Base-by-base conservation (phyloP, 2,113 vertebrate genomes). In the Datnioides undecimradiatus region DNA sequence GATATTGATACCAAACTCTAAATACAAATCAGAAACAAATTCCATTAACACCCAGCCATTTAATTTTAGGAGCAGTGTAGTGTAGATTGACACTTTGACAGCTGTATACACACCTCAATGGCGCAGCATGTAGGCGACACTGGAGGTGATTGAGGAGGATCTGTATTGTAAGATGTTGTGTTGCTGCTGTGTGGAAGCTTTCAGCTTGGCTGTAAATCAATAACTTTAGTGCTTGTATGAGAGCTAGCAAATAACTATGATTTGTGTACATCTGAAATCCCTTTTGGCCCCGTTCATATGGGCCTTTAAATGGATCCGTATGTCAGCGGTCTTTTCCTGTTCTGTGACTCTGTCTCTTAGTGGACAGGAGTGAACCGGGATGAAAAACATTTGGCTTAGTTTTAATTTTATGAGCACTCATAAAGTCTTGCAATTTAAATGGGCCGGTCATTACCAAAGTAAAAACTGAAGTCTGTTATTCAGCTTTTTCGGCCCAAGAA, bases 361-460 rank as follows among this genome's bases (percentile, higher is more conserved):
- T 54, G 57, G 62, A 83, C 83, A 72, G 60, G 29, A 84, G 23
- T 73, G 62, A 81, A 48, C 60, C 23, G 52, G 45, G 21, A 66
- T 71, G 21, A 75, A 55, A 63, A 63, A 38, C 48, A 62, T 79
- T 80, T 69, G 63, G 67, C 60, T 68, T 69, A 27, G 13, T 54
- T 79, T 55, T 54, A 23, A 58, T 86, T 80, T 82, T 60, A 74
- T 65, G 70, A 64, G 70, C 8, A 11, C 49, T 73, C 67, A 65
- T 79, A 58, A 84, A 79, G 58, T 66, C 66, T 8, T 27, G 59
- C 40, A 33, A 60, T 77, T 82, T 70, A 60, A 82, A 76, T 70
- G 51, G 23, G 77, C 58, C 78, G 41, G 2, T 74, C 29, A 13
- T 74, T 75, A 73, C 33, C 46, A 57, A 63, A 74, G 57, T 34